Percentiles rank a stretch among this genome's conserved stretches.
phyloP scores from a whole-genome alignment of 2,888 invertebrate genomes.

The Digitonthophagus gazella region DNA sequence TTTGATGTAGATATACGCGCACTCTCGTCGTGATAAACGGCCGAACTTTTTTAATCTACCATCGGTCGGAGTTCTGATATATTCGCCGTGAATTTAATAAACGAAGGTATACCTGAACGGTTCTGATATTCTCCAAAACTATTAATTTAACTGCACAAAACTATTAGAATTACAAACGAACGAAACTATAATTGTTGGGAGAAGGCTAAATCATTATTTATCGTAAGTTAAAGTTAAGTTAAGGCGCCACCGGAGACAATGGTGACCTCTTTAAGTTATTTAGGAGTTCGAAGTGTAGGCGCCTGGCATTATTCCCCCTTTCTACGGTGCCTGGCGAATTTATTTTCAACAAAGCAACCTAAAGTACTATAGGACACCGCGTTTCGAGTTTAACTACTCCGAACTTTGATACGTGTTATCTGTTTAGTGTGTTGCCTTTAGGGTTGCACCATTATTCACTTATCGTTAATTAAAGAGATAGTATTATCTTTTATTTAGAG shows the following conservation, averaged over 20 bases:
- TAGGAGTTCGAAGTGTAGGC: not conserved
- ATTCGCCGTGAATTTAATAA: not conserved
- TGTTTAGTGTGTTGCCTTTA: not conserved
- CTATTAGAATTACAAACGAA: no score
- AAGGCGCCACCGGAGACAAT: not conserved
- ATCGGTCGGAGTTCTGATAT: not conserved
- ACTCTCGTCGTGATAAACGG: not conserved
- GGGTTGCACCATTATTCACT: not conserved
- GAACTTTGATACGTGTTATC: not conserved
- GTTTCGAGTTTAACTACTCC: not conserved
- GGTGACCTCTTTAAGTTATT: not conserved
- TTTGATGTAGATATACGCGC: not conserved
- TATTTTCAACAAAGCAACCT: not conserved
- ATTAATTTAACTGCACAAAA: no score
- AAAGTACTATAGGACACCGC: not conserved
- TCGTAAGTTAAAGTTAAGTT: not conserved
- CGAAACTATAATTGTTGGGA: not conserved
- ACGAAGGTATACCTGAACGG: not conserved
- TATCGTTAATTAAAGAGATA: not conserved
- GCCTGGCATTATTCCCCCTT: not conserved
- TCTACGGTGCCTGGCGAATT: not conserved
- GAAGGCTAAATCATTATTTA: not conserved
- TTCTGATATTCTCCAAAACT: no score
- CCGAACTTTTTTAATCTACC: not conserved
- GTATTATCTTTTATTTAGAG: not conserved